Evolutionary conservation across 2,888 invertebrate species (phyloP).

Genomic region (Vesta saturnalis): DNA sequence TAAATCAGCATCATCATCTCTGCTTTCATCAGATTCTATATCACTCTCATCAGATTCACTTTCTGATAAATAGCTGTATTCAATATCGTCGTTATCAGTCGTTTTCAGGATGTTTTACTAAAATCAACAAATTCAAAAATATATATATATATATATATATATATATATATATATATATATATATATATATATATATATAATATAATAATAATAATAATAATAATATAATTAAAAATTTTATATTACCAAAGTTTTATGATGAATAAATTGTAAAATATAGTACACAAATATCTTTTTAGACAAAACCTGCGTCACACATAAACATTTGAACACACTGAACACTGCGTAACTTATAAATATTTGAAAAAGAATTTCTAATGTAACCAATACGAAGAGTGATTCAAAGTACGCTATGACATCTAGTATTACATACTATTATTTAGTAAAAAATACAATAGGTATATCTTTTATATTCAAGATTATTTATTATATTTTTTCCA

Average conservation of each 20-base stretch:
- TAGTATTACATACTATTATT: no score
- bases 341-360: background rate
- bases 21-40: no score
- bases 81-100: background rate
- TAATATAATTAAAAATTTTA: no score
- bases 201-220: no score
- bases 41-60: no score
- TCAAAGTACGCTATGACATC: background rate
- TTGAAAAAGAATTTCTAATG: background rate
- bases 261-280: background rate
- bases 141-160: background rate
- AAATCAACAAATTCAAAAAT: background rate
- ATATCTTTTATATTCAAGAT: background rate
- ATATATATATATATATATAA: no score
- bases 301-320: background rate
- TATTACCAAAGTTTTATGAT: background rate
- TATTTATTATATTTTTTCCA: background rate
- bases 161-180: no score
- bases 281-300: background rate
- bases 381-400: background rate
- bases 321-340: background rate
- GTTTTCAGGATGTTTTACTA: background rate
- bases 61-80: background rate
- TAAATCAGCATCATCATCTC: no score
- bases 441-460: background rate